Conservation (phyloP, 2,113 vertebrate genomes). For the Fregetta grallaria region DNA sequence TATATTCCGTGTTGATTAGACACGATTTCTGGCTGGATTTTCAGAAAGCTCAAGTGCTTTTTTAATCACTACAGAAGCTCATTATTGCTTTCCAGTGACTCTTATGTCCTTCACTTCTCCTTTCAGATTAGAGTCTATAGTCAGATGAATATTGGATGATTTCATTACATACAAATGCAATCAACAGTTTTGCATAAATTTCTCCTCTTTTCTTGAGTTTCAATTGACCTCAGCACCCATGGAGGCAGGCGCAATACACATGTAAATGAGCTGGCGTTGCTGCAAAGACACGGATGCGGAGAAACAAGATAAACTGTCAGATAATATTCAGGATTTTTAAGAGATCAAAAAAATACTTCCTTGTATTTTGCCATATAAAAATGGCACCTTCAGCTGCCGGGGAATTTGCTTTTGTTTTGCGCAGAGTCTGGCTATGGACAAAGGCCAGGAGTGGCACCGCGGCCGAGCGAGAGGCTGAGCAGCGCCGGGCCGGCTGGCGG, state of each 20-base stretch:
- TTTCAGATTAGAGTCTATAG: constrained; percentile 86
- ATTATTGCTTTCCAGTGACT: constrained; percentile 87
- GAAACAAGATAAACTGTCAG: constrained; percentile 64
- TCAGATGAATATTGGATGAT: constrained; percentile 90
- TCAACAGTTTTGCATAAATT: constrained; percentile 91
- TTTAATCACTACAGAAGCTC: constrained; percentile 90
- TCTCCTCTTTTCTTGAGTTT: constrained; percentile 85
- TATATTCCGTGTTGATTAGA: constrained; percentile 88
- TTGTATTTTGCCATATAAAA: not conserved
- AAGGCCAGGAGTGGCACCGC: not conserved
- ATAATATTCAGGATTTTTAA: constrained; percentile 58
- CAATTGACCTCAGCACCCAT: constrained; percentile 85
- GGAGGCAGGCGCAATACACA: constrained; percentile 84
- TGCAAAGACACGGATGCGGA: constrained; percentile 67
- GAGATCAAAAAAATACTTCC: constrained; percentile 63
- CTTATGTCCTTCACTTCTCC: constrained; percentile 93
- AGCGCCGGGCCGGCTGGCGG: not conserved
- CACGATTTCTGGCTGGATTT: constrained; percentile 83
- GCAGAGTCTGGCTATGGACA: not conserved
- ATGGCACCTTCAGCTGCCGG: constrained; percentile 59
- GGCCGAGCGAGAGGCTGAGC: not conserved
- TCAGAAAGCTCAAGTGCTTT: constrained; percentile 84
- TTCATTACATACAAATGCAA: constrained; percentile 90
- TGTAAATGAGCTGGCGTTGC: constrained; percentile 82
- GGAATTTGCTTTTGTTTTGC: constrained; percentile 33